Evolutionary conservation across 2,113 vertebrate species (phyloP), one percentile per base, ranked within the genome.

Genomic region (Mesitornis unicolor): DNA sequence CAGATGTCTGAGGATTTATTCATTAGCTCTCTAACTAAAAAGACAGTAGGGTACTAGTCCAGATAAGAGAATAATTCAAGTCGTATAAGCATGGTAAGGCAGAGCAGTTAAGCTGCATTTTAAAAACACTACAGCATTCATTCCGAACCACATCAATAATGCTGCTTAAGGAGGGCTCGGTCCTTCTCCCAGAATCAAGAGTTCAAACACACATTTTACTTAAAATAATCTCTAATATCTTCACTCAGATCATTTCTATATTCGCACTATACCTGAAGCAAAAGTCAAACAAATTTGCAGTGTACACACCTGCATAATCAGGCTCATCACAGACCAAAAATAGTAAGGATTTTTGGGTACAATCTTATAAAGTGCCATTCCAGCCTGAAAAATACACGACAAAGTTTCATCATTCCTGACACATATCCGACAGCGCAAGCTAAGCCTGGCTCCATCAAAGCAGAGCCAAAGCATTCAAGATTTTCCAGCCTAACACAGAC

Each of bases 291-390:
- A 43, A 33, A 56, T 76, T 77, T 77, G 54, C 59, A 90, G 36
- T 47, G 87, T 85, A 95, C 98, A 53, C 97, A 99, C 99, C 98
- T 99, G 99, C 99, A 99, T 99, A 76, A 99, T 99, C 93, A 99
- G 98, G 97, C 99, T 99, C 99, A 99, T 99, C 96, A 99, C 99
- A 13, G 99, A 99, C 99, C 99, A 99, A 98, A 99, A 99, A 97
- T 99, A 99, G 95, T 99, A 99, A 0, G 99, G 99, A 87, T 99
- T 99, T 98, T 99, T 99, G 80, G 99, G 99, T 65, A 99, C 99
- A 69, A 99, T 99, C 98, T 99, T 99, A 96, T 99, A 99, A 93
- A 99, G 98, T 91, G 99, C 99, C 99, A 99, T 99, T 95, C 99
- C 99, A 97, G 99, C 99, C 99, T 99, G 97, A 78, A 98, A 98